A percentile compares a stretch with the other conserved stretches of the same genome.
These are phyloP conservation scores for Lasioglossum oenotherae DNA, from an alignment of 2,888 invertebrate genomes.

Conservation along the genomic window DNA sequence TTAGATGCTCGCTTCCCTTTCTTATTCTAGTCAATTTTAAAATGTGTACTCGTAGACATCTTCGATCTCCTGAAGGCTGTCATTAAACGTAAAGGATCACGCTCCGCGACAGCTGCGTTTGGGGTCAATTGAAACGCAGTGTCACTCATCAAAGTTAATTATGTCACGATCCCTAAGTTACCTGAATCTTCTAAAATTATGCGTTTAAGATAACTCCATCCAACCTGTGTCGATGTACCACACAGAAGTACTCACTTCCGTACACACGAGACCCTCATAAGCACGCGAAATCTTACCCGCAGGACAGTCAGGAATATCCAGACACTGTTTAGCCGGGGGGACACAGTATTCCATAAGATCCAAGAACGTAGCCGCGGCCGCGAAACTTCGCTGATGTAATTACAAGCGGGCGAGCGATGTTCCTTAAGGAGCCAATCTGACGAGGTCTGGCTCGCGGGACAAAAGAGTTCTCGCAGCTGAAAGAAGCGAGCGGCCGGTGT, in stretches of 20 bases:
- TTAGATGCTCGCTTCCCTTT: too few species aligned
- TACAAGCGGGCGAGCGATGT: constrained; percentile 20
- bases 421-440: constrained; percentile 19
- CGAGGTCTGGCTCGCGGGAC: constrained; percentile 11
- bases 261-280: not conserved
- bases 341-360: not conserved
- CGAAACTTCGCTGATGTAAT: constrained; percentile 33
- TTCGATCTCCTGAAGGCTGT: too few species aligned
- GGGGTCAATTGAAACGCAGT: not conserved
- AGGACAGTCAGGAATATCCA: not conserved
- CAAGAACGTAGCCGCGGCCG: not conserved
- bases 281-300: not conserved
- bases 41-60: too few species aligned
- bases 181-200: not conserved
- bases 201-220: too few species aligned
- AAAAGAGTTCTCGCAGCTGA: constrained; percentile 38
- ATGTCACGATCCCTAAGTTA: not conserved
- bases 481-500: constrained; percentile 17
- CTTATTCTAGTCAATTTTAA: too few species aligned
- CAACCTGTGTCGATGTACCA: too few species aligned
- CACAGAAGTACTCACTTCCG: not conserved
- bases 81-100: too few species aligned
- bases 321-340: not conserved
- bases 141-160: not conserved
- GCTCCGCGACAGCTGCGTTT: not conserved